Evolutionary conservation across 2,888 invertebrate species (phyloP), one percentile per base, ranked within the genome.

Genomic region (Plagodis dolabraria): DNA sequence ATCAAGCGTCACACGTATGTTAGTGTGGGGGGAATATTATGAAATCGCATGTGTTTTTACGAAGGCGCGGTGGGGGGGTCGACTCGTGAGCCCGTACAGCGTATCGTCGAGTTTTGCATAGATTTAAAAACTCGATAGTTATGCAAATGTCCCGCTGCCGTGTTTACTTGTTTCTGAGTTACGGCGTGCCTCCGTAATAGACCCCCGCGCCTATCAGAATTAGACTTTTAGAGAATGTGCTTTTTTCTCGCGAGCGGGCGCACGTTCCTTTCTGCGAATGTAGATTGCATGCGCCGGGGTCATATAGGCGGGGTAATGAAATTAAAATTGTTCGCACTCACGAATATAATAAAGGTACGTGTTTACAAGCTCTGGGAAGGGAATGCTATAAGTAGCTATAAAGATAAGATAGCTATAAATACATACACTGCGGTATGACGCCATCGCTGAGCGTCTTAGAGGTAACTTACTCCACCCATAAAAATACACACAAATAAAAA

Each of bases 71-170:
- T 64, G 77, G 75, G 76, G 77, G 76, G 80, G 81, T 75, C 66
- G 74, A 71, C 81, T 86, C 85, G 89, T 85, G 89, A 83, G 87
- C 83, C 80, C 86, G 85, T 77, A 85, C 84, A 80, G 79, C 88
- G 87, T 90, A 91, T 92, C 89, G 91, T 86, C 86, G 85, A 85
- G 86, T 91, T 92, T 91, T 91, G 91, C 92, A 92, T 91, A 92
- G 92, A 92, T 92, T 91, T 88, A 92, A 92, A 92, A 92, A 92
- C 76, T 88, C 86, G 92, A 92, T 92, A 92, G 89, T 80, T 82
- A 92, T 92, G 91, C 90, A 85, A 92, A 92, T 91, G 81, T 76
- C 75, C 76, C 80, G 79, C 79, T 84, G 86, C 86, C 86, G 89
- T 90, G 90, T 92, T 92, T 90, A 85, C 89, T 87, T 85, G 89